Base-by-base conservation (phyloP, 2,797 vertebrate genomes). In the Moxostoma hubbsi region DNA sequence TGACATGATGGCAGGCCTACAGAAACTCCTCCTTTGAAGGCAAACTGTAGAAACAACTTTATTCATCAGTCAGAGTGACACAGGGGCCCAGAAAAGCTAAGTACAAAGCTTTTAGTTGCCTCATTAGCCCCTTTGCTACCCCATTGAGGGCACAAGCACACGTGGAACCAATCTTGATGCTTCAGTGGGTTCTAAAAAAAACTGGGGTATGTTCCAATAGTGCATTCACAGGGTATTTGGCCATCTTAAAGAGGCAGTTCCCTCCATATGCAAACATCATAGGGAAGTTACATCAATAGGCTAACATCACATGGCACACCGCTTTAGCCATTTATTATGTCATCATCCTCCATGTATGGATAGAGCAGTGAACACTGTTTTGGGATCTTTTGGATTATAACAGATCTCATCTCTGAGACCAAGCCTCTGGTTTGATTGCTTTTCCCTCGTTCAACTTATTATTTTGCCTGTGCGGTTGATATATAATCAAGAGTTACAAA, bases 21-120 rank as follows among this genome's bases (percentile, higher is more conserved):
- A 83, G 79, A 85, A 83, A 75, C 77, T 49, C 45, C 72, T 64
- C 6, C 62, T 85, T 85, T 85, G 79, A 85, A 83, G 66, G 75
- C 74, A 58, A 76, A 51, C 81, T 75, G 76, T 51, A 76, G 53
- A 81, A 73, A 81, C 73, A 77, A 50, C 78, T 78, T 81, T 75
- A 81, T 85, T 81, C 73, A 63, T 54, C 53, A 50, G 43, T 66
- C 77, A 46, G 59, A 73, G 74, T 57, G 47, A 53, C 47, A 62
- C 57, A 9, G 61, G 75, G 59, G 73, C 76, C 74, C 82, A 81
- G 75, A 80, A 80, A 81, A 55, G 62, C 50, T 49, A 55, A 15
- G 69, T 50, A 67, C 77, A 65, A 66, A 79, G 59, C 80, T 82
- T 70, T 70, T 85, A 77, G 73, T 77, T 79, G 76, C 73, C 80